Evolutionary conservation across 2,113 vertebrate genomes (phyloP), one percentile per base, ranked within the genome.

Genomic region (Callorhinus ursinus): DNA sequence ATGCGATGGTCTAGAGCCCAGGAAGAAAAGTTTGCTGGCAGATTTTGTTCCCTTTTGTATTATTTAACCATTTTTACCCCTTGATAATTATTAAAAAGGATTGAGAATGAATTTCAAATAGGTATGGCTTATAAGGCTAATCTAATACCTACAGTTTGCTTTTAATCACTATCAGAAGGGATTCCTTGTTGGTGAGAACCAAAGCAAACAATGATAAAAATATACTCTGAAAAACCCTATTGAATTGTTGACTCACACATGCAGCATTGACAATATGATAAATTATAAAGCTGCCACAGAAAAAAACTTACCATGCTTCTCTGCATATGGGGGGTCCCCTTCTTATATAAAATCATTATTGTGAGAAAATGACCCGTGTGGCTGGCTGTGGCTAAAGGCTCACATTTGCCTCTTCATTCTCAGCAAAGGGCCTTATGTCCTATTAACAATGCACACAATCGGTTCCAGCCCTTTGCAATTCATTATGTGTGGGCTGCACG

Each of bases 391-490:
- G 53, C 59, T 63, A 61, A 82, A 67, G 63, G 16, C 42, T 90
- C 53, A 18, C 49, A 28, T 39, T 90, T 46, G 55, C 85, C 33
- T 88, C 36, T 63, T 91, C 72, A 28, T 91, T 93, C 49, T 33
- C 46, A 76, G 55, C 79, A 92, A 95, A 93, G 57, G 51, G 42
- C 88, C 74, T 79, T 77, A 69, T 57, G 46, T 15, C 42, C 71
- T 95, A 39, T 67, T 72, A 81, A 92, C 19, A 92, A 96, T 57
- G 85, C 57, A 89, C 55, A 81, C 65, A 89, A 83, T 96, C 95
- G 96, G 76, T 83, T 93, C 93, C 77, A 84, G 26, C 11, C 42
- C 57, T 97, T 91, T 90, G 88, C 85, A 85, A 94, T 88, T 93
- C 86, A 55, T 93, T 90, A 46, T 53, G 14, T 80, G 81, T 96